Percentiles rank a stretch among this genome's conserved stretches.
Conservation (phyloP, 1,140 invertebrate genomes). For the Plectrocnemia conspersa region DNA sequence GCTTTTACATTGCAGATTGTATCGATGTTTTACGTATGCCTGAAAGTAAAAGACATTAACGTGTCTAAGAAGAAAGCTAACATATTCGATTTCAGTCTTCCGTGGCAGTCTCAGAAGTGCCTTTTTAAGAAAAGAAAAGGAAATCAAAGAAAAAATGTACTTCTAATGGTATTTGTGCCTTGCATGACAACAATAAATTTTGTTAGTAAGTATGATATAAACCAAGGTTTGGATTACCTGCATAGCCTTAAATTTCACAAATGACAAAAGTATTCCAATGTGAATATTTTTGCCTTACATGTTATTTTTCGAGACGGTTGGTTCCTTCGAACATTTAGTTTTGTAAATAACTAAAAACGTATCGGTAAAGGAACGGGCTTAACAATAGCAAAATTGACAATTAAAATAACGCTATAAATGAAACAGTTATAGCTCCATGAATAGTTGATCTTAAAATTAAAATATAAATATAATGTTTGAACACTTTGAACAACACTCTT, state of each 20-base stretch:
- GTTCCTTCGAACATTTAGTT: too few species aligned
- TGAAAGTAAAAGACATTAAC: constrained; percentile 27
- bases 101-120: constrained; percentile 44
- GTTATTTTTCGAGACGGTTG: too few species aligned
- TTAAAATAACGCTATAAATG: too few species aligned
- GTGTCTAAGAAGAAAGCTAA: constrained; percentile 22
- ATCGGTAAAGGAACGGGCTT: too few species aligned
- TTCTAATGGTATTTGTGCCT: constrained; percentile 44
- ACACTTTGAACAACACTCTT: too few species aligned
- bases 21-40: constrained; percentile 41
- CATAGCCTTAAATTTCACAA: background rate
- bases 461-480: too few species aligned
- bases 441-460: too few species aligned
- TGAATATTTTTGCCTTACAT: too few species aligned
- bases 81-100: constrained; percentile 31
- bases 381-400: too few species aligned
- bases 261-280: too few species aligned
- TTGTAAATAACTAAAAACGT: too few species aligned
- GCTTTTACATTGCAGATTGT: constrained; percentile 38
- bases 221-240: background rate
- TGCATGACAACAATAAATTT: constrained; percentile 44
- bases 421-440: too few species aligned
- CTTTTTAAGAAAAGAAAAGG: constrained; percentile 42
- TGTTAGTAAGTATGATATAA: constrained; percentile 38
- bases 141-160: constrained; percentile 41